These are phyloP conservation scores for Micrasema minimum DNA, from an alignment of 1,140 invertebrate species.

Conservation along the genomic window DNA sequence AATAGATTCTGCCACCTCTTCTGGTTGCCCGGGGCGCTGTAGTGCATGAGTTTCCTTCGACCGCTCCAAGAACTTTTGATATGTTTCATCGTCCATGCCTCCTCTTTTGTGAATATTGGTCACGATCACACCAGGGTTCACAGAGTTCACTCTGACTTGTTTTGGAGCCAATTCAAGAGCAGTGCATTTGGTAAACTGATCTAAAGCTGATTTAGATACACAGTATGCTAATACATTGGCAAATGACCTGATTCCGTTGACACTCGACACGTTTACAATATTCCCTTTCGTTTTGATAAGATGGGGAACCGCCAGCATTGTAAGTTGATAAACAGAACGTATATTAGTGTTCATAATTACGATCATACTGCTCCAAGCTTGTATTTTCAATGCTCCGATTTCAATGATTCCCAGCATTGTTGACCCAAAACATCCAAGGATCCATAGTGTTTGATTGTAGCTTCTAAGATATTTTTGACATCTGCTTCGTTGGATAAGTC, in stretches of 20 bases:
- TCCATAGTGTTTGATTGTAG: constrained; percentile 69
- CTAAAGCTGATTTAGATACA: constrained; percentile 84
- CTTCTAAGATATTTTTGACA: constrained; percentile 70
- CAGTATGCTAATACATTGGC: constrained; percentile 76
- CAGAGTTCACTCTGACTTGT: constrained; percentile 80
- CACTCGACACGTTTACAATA: constrained; percentile 86
- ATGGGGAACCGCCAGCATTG: constrained; percentile 79
- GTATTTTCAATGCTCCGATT: constrained; percentile 79
- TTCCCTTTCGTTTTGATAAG: constrained; percentile 77
- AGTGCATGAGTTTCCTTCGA: constrained; percentile 81
- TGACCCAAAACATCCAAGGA: constrained; percentile 79
- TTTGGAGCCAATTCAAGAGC: constrained; percentile 77
- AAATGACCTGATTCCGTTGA: constrained; percentile 79
- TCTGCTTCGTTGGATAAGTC: constrained; percentile 76
- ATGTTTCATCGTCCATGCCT: constrained; percentile 75
- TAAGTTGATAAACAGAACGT: constrained; percentile 77
- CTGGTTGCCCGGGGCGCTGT: constrained; percentile 74
- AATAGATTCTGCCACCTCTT: constrained; percentile 81
- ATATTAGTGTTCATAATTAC: constrained; percentile 81
- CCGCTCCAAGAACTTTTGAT: constrained; percentile 77
- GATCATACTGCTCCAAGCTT: constrained; percentile 77
- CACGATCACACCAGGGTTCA: constrained; percentile 80
- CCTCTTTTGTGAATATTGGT: constrained; percentile 79
- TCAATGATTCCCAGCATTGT: constrained; percentile 82
- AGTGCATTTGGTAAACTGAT: constrained; percentile 81